A percentile compares a stretch with the other conserved stretches of the same genome.
phyloP scores from a whole-genome alignment of 2,888 invertebrate genomes.

The Apamea monoglypha region DNA sequence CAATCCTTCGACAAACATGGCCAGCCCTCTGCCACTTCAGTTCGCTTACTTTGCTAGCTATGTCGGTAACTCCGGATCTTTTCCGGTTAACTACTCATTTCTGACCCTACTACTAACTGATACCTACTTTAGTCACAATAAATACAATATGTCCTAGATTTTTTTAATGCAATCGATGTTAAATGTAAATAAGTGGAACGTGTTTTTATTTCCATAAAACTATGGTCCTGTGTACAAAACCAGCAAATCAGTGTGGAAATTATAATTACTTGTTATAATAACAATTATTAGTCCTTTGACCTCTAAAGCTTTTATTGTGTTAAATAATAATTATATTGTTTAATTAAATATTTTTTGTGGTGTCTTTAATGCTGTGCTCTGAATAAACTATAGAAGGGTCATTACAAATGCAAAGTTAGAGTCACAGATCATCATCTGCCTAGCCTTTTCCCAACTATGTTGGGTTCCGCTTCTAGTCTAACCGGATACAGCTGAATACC shows the following conservation, averaged over 20 bases:
- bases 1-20: too few relatives aligned
- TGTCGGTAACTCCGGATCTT: too few relatives aligned
- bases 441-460: too few relatives aligned
- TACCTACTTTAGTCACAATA: background rate
- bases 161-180: too few relatives aligned
- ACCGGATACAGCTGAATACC: too few relatives aligned
- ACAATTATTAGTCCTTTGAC: background rate
- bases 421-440: too few relatives aligned
- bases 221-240: background rate
- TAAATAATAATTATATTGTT: background rate
- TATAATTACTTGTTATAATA: background rate
- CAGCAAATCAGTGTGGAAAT: background rate
- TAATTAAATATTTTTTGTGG: background rate
- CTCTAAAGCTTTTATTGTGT: constrained; percentile 3
- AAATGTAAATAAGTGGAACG: background rate
- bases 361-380: background rate
- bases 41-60: too few relatives aligned
- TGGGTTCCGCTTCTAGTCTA: too few relatives aligned
- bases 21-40: too few relatives aligned
- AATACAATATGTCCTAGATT: too few relatives aligned
- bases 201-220: background rate
- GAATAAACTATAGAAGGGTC: background rate
- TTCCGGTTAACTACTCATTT: too few relatives aligned
- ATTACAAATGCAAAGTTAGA: background rate
- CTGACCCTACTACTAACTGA: too few relatives aligned